Evolutionary conservation across 2,797 vertebrate species (phyloP).

Genomic region (Enteromius radiatus): DNA sequence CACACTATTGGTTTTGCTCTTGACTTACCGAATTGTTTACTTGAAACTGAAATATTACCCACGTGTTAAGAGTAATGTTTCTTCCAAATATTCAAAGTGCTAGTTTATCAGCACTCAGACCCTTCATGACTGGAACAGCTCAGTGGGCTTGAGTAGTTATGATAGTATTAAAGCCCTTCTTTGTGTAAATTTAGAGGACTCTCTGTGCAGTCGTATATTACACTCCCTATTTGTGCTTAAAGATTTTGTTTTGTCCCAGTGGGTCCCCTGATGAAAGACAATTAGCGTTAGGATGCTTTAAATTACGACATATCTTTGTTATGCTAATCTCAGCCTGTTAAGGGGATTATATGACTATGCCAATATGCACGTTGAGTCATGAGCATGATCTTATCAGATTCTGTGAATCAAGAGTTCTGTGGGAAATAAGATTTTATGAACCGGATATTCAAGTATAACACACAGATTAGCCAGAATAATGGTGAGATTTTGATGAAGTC

Average conservation of each 20-base stretch:
- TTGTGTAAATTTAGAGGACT: conserved; percentile 22
- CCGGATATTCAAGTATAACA: neutral
- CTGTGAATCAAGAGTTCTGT: conserved; percentile 15
- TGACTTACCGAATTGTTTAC: neutral
- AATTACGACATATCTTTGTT: conserved; percentile 47
- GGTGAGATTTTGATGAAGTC: neutral
- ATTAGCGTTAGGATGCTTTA: conserved; percentile 34
- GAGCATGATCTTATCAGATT: conserved; percentile 51
- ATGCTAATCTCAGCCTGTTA: conserved; percentile 52
- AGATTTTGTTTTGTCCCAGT: conserved; percentile 46
- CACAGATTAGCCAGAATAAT: neutral
- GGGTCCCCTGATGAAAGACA: conserved; percentile 15
- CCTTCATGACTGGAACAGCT: neutral
- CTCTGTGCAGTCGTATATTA: conserved; percentile 37
- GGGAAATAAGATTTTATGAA: conserved; percentile 21
- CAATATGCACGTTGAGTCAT: conserved; percentile 33
- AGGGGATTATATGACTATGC: conserved; percentile 38
- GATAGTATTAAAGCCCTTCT: conserved; percentile 30
- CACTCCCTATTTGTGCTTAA: conserved; percentile 28
- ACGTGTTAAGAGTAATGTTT: neutral
- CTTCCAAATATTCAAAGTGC: neutral
- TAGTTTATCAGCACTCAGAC: conserved; percentile 43
- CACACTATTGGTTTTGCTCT: conserved; percentile 1
- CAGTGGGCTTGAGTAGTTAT: conserved; percentile 13
- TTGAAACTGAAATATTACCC: neutral